Evolutionary conservation across 1,140 invertebrate species (phyloP), one percentile per base, ranked within the genome.

Genomic region (Drosophila ananassae): DNA sequence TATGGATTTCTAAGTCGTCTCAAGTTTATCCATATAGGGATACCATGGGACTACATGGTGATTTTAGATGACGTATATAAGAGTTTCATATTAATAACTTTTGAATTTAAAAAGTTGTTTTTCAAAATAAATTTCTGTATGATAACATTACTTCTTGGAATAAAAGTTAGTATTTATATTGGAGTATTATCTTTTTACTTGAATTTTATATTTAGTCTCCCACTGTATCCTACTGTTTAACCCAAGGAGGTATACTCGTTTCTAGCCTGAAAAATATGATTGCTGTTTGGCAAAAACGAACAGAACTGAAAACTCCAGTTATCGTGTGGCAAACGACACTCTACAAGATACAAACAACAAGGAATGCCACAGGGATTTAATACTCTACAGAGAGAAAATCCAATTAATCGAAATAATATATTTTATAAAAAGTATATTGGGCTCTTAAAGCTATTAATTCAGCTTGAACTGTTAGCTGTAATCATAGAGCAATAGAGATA

Each of bases 231-330:
- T 25, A 4, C 37, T 25, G 34, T n/a, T 10, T 10, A 22, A 6
- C 22, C n/a, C 12, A 46, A 17, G 8, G 12, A 3, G 13, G 25
- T 25, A 48, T 69, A 25, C 9, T 32, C 37, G 37, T 37, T 61
- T 68, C 78, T 69, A 67, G 50, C 39, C 47, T 54, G 50, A 37
- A 64, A 87, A 89, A 89, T 87, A 87, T 87, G 82, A 85, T 82
- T 87, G 61, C 69, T 73, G 67, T 53, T 77, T 62, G 57, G 48
- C 50, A 34, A 39, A 28, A 37, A 61, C 21, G 51, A 53, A 67
- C 59, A 64, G 74, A 63, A 56, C 47, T 28, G 47, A 51, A 12
- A 50, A 54, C 52, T 55, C 44, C 50, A 68, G 62, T 47, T 46
- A 30, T 48, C 39, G 66, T 54, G 50, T 67, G 66, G 39, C 24